These are phyloP conservation scores for Polydrusus pterygomalis DNA, from an alignment of 2,888 invertebrate species.

Conservation along the genomic window DNA sequence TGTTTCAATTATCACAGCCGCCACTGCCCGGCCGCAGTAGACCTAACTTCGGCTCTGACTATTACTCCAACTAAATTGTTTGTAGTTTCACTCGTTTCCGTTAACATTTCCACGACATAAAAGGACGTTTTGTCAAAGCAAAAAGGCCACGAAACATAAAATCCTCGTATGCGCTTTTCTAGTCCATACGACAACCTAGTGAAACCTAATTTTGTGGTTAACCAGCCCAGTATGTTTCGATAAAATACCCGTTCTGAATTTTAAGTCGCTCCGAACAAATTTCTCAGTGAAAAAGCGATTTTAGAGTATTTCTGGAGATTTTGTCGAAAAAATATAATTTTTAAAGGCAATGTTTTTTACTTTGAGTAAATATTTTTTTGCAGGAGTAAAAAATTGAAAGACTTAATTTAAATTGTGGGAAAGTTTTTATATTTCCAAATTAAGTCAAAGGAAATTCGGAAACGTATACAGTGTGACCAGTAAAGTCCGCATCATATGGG, in stretches of 20 bases:
- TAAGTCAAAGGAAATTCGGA: no score
- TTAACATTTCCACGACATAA: not conserved
- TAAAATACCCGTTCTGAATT: slow-evolving; percentile 49
- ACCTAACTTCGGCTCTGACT: no score
- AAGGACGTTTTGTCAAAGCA: not conserved
- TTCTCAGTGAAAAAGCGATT: slow-evolving; percentile 31
- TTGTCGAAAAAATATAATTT: slow-evolving; percentile 7
- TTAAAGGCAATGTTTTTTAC: not conserved
- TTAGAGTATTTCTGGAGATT: slow-evolving; percentile 25
- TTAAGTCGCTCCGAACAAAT: slow-evolving; percentile 38
- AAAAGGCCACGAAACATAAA: slow-evolving; percentile 11
- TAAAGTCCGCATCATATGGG: no score
- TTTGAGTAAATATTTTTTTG: not conserved
- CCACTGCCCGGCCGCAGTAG: no score
- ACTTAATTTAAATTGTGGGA: not conserved
- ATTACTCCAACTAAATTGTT: not conserved
- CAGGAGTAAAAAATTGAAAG: not conserved
- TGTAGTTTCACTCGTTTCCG: not conserved
- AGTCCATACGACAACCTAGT: slow-evolving; percentile 31
- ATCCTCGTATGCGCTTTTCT: slow-evolving; percentile 29
- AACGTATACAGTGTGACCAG: no score
- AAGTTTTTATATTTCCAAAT: no score
- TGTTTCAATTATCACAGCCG: no score
- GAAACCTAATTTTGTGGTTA: slow-evolving; percentile 48
- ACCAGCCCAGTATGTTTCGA: slow-evolving; percentile 50